Percentiles rank a stretch among this genome's conserved stretches.
Evolutionary conservation across 1,140 invertebrate species (phyloP).

Genomic region (Scaptomyza hsui): DNA sequence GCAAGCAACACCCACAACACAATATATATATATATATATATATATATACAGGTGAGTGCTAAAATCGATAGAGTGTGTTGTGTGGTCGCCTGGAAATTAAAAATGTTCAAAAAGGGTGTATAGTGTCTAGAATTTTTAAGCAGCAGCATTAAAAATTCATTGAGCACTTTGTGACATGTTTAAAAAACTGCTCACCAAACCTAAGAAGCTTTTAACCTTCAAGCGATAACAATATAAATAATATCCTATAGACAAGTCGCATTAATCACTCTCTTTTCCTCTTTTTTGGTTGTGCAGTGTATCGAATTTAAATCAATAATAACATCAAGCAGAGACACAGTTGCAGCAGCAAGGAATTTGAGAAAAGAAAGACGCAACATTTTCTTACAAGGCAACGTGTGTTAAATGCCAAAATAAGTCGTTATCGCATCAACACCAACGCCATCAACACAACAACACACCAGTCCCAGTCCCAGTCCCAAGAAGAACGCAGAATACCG

Average conservation of each 20-base stretch:
- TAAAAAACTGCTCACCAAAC: too few species aligned
- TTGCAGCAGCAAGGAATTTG: constrained; percentile 12
- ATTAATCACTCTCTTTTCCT: too few species aligned
- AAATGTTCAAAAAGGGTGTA: not conserved
- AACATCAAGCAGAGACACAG: constrained; percentile 18
- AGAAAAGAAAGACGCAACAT: not conserved
- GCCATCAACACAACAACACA: constrained; percentile 73
- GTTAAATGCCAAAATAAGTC: constrained; percentile 77
- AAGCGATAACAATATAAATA: too few species aligned
- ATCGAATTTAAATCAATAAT: constrained; percentile 65
- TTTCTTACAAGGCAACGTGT: constrained; percentile 11
- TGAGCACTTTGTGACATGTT: too few species aligned
- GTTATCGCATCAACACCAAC: constrained; percentile 68
- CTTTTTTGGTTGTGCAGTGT: constrained; percentile 44
- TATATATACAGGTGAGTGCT: constrained; percentile 42
- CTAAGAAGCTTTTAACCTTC: too few species aligned
- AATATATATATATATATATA: constrained; percentile 25
- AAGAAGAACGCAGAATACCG: constrained; percentile 20
- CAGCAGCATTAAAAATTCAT: not conserved
- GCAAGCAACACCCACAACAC: constrained; percentile 6
- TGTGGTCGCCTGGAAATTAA: not conserved
- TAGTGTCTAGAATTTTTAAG: not conserved
- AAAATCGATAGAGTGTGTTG: not conserved
- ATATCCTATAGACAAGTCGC: too few species aligned
- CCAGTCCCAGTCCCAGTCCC: constrained; percentile 16